Evolutionary conservation across 2,113 vertebrate species (phyloP).

Genomic region (Erythrocercus mccallii): DNA sequence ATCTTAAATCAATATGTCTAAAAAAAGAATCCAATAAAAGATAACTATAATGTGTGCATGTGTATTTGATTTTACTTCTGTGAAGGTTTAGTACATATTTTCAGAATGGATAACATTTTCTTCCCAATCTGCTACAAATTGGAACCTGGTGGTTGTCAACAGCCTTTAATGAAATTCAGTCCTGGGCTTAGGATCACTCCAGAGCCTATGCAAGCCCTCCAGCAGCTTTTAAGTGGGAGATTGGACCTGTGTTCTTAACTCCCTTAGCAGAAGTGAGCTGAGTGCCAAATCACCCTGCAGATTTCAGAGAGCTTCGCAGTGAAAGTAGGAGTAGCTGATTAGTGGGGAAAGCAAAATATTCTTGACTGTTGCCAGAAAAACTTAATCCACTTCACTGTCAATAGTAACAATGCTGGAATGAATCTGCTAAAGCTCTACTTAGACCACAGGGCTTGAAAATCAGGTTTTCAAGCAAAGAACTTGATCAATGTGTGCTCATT

Average conservation of each 20-base stretch:
- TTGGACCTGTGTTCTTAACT: neutral
- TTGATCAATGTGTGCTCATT: neutral
- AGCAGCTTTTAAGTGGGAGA: constrained; percentile 16
- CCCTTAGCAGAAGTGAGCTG: neutral
- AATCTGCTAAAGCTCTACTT: neutral
- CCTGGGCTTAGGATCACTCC: neutral
- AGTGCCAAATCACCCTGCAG: constrained; percentile 23
- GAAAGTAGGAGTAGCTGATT: neutral
- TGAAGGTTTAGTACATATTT: neutral
- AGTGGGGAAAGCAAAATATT: constrained; percentile 20
- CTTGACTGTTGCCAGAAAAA: constrained; percentile 16
- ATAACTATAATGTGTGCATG: neutral
- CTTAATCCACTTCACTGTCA: constrained; percentile 29
- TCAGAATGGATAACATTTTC: neutral
- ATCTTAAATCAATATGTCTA: neutral
- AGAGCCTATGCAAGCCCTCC: constrained; percentile 22
- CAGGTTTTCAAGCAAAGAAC: neutral
- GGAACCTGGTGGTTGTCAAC: neutral
- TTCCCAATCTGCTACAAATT: neutral
- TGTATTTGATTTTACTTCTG: neutral
- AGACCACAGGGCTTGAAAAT: neutral
- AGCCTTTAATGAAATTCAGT: constrained; percentile 20
- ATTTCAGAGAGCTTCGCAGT: neutral
- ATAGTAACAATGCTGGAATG: neutral
- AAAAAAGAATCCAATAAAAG: neutral